These are phyloP conservation scores for Drosophila percnosoma DNA, from an alignment of 2,888 invertebrate species.

Conservation along the genomic window DNA sequence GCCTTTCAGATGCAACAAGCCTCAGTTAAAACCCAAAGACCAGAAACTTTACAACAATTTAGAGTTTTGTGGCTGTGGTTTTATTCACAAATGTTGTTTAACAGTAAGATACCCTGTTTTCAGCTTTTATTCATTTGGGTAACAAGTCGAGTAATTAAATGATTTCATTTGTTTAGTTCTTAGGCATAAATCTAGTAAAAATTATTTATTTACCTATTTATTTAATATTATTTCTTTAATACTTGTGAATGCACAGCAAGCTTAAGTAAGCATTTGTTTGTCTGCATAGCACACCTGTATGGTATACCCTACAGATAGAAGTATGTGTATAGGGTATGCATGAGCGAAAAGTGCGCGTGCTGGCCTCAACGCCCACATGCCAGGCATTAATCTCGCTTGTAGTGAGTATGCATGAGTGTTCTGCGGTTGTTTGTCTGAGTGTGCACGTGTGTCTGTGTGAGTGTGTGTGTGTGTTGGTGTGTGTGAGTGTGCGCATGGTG, in stretches of 20 bases:
- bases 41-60: slow-evolving; percentile 2
- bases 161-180: neutral
- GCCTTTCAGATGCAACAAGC: slow-evolving; percentile 60
- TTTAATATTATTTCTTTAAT: neutral
- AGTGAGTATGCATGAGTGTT: slow-evolving; percentile 28
- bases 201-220: too few relatives aligned
- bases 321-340: slow-evolving; percentile 32
- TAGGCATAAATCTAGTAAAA: neutral
- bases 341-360: slow-evolving; percentile 52
- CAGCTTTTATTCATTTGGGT: neutral
- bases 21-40: slow-evolving; percentile 1
- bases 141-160: neutral
- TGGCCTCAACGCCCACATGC: slow-evolving; percentile 67
- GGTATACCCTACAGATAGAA: neutral
- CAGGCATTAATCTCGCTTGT: slow-evolving; percentile 40
- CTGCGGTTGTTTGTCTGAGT: slow-evolving; percentile 14
- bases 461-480: neutral
- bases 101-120: neutral
- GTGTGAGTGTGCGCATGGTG: slow-evolving; percentile 36
- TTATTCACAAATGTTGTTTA: neutral
- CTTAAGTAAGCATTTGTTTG: neutral
- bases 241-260: neutral
- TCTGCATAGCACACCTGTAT: neutral
- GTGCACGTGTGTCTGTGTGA: neutral
- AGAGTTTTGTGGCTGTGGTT: slow-evolving; percentile 13